A percentile compares a stretch with the other conserved stretches of the same genome.
Evolutionary conservation across 1,140 invertebrate species (phyloP).

Genomic region (Drosophila subpulchrella): DNA sequence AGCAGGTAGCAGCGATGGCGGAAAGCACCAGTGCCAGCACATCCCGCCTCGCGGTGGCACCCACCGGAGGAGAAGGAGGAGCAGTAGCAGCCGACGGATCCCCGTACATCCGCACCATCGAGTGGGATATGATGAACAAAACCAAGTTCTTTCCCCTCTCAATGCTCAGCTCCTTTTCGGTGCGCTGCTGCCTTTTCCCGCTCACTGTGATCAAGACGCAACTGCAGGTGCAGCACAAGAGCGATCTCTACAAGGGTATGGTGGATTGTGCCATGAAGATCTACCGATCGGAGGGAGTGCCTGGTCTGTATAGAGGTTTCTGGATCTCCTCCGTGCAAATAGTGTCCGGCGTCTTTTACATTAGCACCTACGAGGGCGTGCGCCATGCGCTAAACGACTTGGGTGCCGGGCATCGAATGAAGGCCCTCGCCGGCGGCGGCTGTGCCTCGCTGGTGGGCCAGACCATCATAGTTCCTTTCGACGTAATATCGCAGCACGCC

Average conservation of each 20-base stretch:
- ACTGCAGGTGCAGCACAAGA: constrained; percentile 94
- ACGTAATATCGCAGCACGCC: constrained; percentile 97
- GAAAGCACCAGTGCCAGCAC: constrained; percentile 36
- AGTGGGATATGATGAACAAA: constrained; percentile 99
- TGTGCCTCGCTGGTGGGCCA: constrained; percentile 96
- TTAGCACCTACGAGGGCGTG: constrained; percentile 97
- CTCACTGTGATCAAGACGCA: constrained; percentile 98
- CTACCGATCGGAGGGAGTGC: constrained; percentile 92
- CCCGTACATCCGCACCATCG: constrained; percentile 93
- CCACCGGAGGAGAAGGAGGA: constrained; percentile 8
- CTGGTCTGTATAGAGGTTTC: constrained; percentile 97
- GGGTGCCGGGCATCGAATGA: constrained; percentile 84
- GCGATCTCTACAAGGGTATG: constrained; percentile 94
- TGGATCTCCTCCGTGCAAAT: constrained; percentile 94
- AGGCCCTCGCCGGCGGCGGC: constrained; percentile 90
- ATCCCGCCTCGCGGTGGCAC: constrained; percentile 47
- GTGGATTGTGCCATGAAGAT: constrained; percentile 97
- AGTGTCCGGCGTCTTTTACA: constrained; percentile 96
- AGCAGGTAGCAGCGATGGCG: constrained; percentile 69
- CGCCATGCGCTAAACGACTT: constrained; percentile 91
- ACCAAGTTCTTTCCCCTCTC: constrained; percentile 96
- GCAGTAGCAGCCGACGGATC: constrained; percentile 58
- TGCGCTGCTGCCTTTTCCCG: constrained; percentile 96
- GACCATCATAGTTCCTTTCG: constrained; percentile 98
- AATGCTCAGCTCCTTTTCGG: constrained; percentile 93